A percentile compares a stretch with the other conserved stretches of the same genome.
Conservation (phyloP, 2,797 vertebrate genomes). For the Trachops cirrhosus region DNA sequence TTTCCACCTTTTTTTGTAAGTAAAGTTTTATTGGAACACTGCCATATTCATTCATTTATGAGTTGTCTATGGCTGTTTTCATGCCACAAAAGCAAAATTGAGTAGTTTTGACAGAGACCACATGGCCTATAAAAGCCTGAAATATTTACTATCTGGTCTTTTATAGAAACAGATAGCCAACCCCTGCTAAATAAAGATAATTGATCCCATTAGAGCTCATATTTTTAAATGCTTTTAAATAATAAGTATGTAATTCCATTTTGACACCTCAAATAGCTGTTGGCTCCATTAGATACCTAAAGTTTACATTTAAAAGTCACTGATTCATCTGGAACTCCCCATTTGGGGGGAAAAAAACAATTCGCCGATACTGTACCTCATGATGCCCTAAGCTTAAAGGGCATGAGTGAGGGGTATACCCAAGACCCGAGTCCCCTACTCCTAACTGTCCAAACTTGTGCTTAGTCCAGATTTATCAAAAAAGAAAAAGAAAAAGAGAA, state of each 20-base stretch:
- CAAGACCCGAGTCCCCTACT: background rate
- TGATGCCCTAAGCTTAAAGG: background rate
- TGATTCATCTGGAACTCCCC: background rate
- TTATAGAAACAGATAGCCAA: background rate
- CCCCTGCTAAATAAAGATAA: background rate
- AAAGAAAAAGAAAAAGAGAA: background rate
- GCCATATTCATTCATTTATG: background rate
- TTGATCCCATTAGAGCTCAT: background rate
- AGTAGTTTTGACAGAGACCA: background rate
- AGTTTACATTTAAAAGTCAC: background rate
- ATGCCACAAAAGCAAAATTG: background rate
- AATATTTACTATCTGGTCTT: slow-evolving; percentile 9
- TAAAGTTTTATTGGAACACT: background rate
- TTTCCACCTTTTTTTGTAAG: slow-evolving; percentile 20
- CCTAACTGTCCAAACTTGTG: background rate
- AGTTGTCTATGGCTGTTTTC: background rate
- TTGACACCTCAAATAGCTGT: background rate
- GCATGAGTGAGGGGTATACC: background rate
- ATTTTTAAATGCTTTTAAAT: slow-evolving; percentile 15
- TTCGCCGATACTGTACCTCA: background rate
- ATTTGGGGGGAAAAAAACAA: background rate
- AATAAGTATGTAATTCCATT: background rate
- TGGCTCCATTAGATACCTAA: background rate
- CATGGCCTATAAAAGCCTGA: background rate
- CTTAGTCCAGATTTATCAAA: background rate